phyloP scores from a whole-genome alignment of 2,888 invertebrate genomes.

The Trachelus stipa region DNA sequence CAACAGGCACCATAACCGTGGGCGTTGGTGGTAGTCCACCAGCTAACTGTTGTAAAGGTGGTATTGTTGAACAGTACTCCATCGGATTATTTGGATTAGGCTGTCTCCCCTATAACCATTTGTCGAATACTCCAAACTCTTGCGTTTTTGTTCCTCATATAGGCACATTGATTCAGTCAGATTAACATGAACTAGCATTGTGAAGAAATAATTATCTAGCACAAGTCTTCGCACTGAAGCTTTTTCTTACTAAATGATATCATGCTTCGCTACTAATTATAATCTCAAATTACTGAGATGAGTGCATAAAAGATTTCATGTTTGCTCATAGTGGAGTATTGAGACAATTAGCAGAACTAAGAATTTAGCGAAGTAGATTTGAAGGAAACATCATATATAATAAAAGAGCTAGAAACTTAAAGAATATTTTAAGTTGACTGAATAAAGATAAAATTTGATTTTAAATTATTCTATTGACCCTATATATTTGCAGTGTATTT shows the following conservation, averaged over 20 bases:
- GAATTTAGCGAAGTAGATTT: not conserved
- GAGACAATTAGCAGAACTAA: not conserved
- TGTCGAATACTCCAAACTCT: conserved; percentile 64
- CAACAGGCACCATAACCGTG: conserved; percentile 87
- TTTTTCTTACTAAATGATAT: not conserved
- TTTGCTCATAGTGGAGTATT: not conserved
- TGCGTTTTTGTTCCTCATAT: conserved; percentile 30
- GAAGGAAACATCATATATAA: not conserved
- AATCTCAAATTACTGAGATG: not conserved
- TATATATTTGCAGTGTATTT: not conserved
- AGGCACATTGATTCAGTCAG: conserved; percentile 2
- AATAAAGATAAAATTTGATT: not conserved
- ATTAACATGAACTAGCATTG: conserved; percentile 1
- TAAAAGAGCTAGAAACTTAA: not conserved
- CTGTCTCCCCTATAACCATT: conserved; percentile 68
- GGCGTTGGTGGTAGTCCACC: conserved; percentile 70
- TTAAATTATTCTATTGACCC: not conserved
- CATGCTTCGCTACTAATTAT: not conserved
- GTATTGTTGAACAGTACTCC: conserved; percentile 88
- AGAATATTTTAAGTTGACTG: not conserved
- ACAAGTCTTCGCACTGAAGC: not conserved
- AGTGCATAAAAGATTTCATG: not conserved
- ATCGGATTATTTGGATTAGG: conserved; percentile 89
- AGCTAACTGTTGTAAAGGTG: conserved; percentile 80
- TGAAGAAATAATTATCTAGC: not conserved